These are phyloP conservation scores for Micromussa lordhowensis DNA, from an alignment of 92 coral and sea anemone species.

Conservation along the genomic window DNA sequence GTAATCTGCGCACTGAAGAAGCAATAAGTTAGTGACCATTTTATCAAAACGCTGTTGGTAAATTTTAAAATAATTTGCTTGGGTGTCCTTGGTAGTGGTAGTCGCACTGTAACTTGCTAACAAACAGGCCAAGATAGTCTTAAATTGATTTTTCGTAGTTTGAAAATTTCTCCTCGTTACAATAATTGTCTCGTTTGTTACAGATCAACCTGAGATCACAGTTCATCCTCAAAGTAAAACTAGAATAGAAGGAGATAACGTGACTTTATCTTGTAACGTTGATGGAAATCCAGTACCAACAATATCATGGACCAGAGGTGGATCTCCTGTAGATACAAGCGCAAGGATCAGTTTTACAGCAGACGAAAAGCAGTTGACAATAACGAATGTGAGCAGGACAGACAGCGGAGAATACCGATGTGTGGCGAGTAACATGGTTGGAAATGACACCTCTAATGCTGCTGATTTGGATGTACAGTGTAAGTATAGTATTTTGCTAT, in stretches of 20 bases:
- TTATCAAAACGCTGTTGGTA: too few relatives aligned
- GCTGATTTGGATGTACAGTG: conserved; percentile 30
- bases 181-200: neutral
- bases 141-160: too few relatives aligned
- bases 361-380: conserved; percentile 27
- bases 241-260: neutral
- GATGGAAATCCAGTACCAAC: neutral
- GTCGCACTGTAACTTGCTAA: too few relatives aligned
- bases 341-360: conserved; percentile 18
- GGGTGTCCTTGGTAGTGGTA: too few relatives aligned
- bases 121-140: too few relatives aligned
- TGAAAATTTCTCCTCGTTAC: too few relatives aligned
- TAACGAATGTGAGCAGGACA: conserved; percentile 38
- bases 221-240: neutral
- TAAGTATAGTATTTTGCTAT: neutral
- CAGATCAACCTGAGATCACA: conserved; percentile 23
- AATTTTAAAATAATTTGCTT: too few relatives aligned
- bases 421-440: conserved; percentile 18
- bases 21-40: too few relatives aligned
- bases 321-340: neutral
- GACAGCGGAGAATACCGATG: conserved; percentile 44
- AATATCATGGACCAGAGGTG: neutral
- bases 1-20: too few relatives aligned
- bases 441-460: neutral
- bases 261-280: neutral